Conservation (phyloP, 2,888 invertebrate species). For the Prosapia bicincta region DNA sequence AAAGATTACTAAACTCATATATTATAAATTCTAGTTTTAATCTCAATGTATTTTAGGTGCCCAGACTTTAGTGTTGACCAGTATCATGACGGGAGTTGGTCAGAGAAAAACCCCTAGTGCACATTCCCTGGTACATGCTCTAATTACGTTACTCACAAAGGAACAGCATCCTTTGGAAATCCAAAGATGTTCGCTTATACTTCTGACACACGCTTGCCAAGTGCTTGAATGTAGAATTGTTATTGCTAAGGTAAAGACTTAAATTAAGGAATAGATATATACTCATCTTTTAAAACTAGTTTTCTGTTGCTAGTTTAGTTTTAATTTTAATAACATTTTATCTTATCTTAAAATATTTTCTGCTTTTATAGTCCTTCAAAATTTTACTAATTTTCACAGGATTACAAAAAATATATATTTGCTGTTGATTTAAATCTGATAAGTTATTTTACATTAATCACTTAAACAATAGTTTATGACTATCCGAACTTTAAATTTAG, state of each 20-base stretch:
- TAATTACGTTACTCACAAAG: constrained; percentile 49
- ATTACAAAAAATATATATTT: too few species aligned
- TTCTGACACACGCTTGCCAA: constrained; percentile 52
- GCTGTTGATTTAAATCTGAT: too few species aligned
- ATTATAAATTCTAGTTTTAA: constrained; percentile 8
- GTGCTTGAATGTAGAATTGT: constrained; percentile 60
- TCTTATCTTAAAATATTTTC: too few species aligned
- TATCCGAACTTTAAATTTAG: too few species aligned
- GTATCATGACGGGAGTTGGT: constrained; percentile 51
- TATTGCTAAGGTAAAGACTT: constrained; percentile 57
- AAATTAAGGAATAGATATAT: too few species aligned
- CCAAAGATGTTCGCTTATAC: constrained; percentile 50
- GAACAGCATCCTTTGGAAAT: constrained; percentile 52
- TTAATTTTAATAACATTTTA: too few species aligned
- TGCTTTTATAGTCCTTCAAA: too few species aligned
- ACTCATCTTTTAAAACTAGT: too few species aligned
- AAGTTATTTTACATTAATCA: too few species aligned
- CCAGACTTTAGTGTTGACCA: constrained; percentile 52
- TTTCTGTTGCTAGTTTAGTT: too few species aligned
- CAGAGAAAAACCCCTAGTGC: constrained; percentile 51
- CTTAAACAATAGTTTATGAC: too few species aligned
- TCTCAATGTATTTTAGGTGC: constrained; percentile 49
- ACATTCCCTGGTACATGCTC: constrained; percentile 52
- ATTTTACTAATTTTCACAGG: too few species aligned
- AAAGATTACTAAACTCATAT: background rate